Conservation (phyloP, 2,888 invertebrate genomes). For the Thera britannica region DNA sequence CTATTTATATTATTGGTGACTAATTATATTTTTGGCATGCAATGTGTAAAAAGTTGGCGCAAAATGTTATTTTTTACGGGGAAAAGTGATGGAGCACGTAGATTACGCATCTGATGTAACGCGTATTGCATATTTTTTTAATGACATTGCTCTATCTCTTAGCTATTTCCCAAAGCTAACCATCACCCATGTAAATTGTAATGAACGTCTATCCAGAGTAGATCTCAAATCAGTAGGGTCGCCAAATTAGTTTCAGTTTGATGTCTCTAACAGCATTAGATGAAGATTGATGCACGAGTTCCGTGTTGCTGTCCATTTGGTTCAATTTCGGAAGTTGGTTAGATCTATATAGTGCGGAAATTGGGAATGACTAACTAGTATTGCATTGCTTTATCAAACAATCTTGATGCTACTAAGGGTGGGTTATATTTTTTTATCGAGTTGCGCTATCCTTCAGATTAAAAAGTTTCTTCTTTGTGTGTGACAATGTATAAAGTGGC, state of each 20-base stretch:
- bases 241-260: slow-evolving; percentile 39
- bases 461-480: no score
- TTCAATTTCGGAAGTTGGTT: slow-evolving; percentile 32
- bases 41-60: no score
- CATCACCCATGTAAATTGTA: slow-evolving; percentile 6
- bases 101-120: background rate
- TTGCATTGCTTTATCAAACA: background rate
- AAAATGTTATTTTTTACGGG: no score
- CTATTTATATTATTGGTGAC: no score
- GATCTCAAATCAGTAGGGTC: slow-evolving; percentile 40
- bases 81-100: background rate
- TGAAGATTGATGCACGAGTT: slow-evolving; percentile 40
- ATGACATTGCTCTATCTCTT: background rate
- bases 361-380: slow-evolving; percentile 8
- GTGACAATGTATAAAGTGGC: no score
- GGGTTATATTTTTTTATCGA: no score
- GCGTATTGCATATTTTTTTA: background rate
- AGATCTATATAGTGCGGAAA: slow-evolving; percentile 23
- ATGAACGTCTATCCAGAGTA: slow-evolving; percentile 27
- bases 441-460: no score
- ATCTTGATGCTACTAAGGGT: background rate
- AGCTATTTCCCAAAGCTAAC: background rate
- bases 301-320: slow-evolving; percentile 37
- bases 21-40: no score
- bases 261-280: slow-evolving; percentile 38